Evolutionary conservation across 2,888 invertebrate species (phyloP), one percentile per base, ranked within the genome.

Genomic region (Clitarchus hookeri): DNA sequence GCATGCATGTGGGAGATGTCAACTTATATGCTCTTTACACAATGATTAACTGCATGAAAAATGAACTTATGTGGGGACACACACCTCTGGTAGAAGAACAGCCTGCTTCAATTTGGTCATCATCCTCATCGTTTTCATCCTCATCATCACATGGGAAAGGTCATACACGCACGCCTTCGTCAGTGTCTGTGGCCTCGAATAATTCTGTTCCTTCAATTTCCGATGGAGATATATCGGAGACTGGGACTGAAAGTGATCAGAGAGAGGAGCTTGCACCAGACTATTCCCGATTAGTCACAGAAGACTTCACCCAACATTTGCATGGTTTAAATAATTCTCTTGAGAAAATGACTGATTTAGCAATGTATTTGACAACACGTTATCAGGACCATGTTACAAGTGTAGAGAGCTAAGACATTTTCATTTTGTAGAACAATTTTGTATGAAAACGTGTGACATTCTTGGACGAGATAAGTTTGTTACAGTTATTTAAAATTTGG

Each of bases 61-160:
- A 82, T 36, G 36, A 82, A 36, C 82, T 82, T 9, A 82, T 82
- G 44, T 82, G 82, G 82, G 82, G 82, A 82, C 82, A 82, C 13
- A 82, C 36, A 6, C 27, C 82, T 36, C 8, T 44, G 27, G 6
- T 44, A 16, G 44, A 82, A 26, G 44, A 82, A 19, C 16, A 27
- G 19, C 27, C 27, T 19, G 36, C 27, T 26, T 36, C 27, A 19
- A 82, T n/a, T 36, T 36, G 25, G 0, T 44, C 82, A 26, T 82
- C 82, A 19, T 82, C 82, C 6, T 82, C 82, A 6, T 26, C 27
- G 23, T 82, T 23, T 44, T 82, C 36, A 36, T 82, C 82, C 1
- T 36, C 44, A 16, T 82, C 82, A 4, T 82, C 82, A 19, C 27
- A 36, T 36, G 16, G 16, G 19, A 82, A 82, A 36, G 82, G 82